These are phyloP conservation scores for Drosophila ustulata DNA, from an alignment of 2,888 invertebrate genomes.

Conservation along the genomic window DNA sequence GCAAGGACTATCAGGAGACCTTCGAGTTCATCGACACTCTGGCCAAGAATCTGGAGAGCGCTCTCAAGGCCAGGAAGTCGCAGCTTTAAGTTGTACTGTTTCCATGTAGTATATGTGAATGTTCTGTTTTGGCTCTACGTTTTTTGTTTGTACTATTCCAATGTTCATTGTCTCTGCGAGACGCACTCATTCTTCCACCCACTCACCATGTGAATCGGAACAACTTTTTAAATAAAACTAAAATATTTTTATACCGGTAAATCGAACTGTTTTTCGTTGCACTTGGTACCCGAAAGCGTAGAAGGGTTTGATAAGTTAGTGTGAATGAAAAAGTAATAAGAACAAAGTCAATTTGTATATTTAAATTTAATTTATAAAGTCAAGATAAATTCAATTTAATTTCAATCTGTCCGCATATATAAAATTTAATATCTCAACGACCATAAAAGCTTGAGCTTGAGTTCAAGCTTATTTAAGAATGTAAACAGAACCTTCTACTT, in stretches of 20 bases:
- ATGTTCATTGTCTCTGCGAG: constrained; percentile 73
- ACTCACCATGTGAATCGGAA: constrained; percentile 32
- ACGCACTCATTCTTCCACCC: constrained; percentile 43
- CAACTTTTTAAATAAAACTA: constrained; percentile 63
- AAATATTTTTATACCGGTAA: constrained; percentile 69
- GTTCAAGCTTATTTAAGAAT: too few relatives aligned
- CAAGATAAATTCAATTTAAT: too few relatives aligned
- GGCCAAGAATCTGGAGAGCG: constrained; percentile 91
- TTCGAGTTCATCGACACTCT: constrained; percentile 98
- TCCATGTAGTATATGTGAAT: constrained; percentile 22
- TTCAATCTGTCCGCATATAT: too few relatives aligned
- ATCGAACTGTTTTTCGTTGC: neutral
- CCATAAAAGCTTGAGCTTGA: too few relatives aligned
- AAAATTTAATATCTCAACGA: too few relatives aligned
- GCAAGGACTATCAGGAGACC: constrained; percentile 97
- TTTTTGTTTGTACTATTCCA: constrained; percentile 1
- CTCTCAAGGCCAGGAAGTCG: constrained; percentile 52
- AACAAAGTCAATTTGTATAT: too few relatives aligned
- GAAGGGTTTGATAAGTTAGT: too few relatives aligned
- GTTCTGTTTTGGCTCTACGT: constrained; percentile 13
- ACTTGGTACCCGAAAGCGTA: neutral
- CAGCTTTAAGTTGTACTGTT: constrained; percentile 46
- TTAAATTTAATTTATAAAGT: too few relatives aligned
- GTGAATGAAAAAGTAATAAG: too few relatives aligned
- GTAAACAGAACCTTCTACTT: too few relatives aligned